Evolutionary conservation across 1,140 invertebrate genomes (phyloP).

Genomic region (Drosophila neocordata): DNA sequence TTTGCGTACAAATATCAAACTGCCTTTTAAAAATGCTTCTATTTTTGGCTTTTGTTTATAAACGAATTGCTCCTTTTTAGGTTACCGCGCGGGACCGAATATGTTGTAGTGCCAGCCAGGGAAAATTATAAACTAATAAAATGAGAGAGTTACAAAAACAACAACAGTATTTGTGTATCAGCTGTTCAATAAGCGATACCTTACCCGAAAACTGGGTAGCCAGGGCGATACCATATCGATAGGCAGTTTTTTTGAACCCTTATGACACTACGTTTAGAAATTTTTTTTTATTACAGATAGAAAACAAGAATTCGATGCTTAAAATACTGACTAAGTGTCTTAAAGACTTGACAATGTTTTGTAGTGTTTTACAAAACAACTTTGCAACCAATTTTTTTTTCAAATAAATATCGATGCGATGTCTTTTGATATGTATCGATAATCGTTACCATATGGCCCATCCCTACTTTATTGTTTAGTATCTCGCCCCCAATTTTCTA

Average conservation of each 20-base stretch:
- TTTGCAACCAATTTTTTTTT: too few species aligned
- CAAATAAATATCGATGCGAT: too few species aligned
- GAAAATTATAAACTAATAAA: slow-evolving; percentile 65
- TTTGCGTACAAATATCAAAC: slow-evolving; percentile 36
- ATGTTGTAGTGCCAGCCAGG: slow-evolving; percentile 42
- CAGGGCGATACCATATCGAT: slow-evolving; percentile 6
- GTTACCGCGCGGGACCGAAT: background rate
- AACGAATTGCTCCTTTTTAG: background rate
- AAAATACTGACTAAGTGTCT: too few species aligned
- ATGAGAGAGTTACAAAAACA: slow-evolving; percentile 20
- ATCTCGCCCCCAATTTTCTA: slow-evolving; percentile 6
- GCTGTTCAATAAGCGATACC: background rate
- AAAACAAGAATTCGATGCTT: too few species aligned
- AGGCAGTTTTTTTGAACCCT: background rate
- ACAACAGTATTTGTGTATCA: slow-evolving; percentile 21
- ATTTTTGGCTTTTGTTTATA: slow-evolving; percentile 77
- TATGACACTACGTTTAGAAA: too few species aligned
- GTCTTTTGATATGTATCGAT: background rate
- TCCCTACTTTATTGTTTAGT: slow-evolving; percentile 1
- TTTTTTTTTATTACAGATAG: too few species aligned
- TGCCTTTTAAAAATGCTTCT: slow-evolving; percentile 44
- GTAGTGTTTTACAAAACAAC: too few species aligned
- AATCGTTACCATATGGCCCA: background rate
- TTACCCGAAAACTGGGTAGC: too few species aligned
- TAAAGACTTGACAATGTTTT: too few species aligned